Conservation (phyloP, 1,140 invertebrate genomes). For the Halyomorpha halys region DNA sequence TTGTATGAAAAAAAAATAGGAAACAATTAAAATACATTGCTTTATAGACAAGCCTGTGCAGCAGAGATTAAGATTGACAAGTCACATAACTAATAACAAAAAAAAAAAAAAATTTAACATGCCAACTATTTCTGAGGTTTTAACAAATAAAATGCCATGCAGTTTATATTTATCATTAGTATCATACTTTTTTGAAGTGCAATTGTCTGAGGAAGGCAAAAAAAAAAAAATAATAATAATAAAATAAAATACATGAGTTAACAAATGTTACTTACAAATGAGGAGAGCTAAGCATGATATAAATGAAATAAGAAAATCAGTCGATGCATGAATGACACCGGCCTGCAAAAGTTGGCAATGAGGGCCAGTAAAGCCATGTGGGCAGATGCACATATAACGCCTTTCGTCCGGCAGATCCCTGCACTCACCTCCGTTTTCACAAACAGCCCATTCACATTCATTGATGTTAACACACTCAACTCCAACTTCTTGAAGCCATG, state of each 20-base stretch:
- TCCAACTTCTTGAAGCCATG: slow-evolving; percentile 50
- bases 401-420: slow-evolving; percentile 55
- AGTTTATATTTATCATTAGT: too few relatives aligned
- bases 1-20: too few relatives aligned
- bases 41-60: too few relatives aligned
- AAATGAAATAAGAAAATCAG: slow-evolving; percentile 73
- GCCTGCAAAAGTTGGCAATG: slow-evolving; percentile 67
- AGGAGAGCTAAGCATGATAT: slow-evolving; percentile 62
- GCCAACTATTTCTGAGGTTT: too few relatives aligned
- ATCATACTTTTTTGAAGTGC: too few relatives aligned
- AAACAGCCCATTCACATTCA: slow-evolving; percentile 59
- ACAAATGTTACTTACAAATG: slow-evolving; percentile 52
- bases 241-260: background rate
- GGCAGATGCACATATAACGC: slow-evolving; percentile 64
- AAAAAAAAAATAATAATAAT: too few relatives aligned
- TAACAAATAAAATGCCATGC: too few relatives aligned
- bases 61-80: too few relatives aligned
- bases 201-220: too few relatives aligned
- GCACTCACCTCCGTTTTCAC: slow-evolving; percentile 61
- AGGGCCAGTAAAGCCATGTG: slow-evolving; percentile 59
- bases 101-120: too few relatives aligned
- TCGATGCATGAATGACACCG: slow-evolving; percentile 64
- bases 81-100: too few relatives aligned
- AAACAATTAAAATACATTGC: too few relatives aligned
- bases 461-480: slow-evolving; percentile 60